These are phyloP conservation scores for Basileuterus tristriatus DNA, from an alignment of 2,797 vertebrate genomes.

Conservation along the genomic window DNA sequence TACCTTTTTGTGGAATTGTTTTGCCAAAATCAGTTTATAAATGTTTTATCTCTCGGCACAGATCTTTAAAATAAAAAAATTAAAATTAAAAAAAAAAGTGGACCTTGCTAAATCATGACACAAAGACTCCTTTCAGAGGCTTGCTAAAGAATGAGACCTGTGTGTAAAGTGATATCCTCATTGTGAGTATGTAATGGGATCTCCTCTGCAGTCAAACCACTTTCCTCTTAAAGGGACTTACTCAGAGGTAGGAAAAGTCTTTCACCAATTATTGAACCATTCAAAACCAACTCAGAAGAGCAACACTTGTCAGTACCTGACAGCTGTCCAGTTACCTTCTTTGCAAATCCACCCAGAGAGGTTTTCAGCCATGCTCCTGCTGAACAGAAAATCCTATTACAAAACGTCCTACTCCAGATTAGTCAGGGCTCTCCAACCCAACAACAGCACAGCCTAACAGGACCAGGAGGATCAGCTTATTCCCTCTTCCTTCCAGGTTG, in stretches of 20 bases:
- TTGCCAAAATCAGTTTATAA: neutral
- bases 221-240: conserved; percentile 32
- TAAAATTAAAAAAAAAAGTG: neutral
- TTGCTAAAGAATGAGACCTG: conserved; percentile 32
- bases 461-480: neutral
- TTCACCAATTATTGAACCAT: fast-evolving
- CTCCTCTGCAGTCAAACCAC: neutral
- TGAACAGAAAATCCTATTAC: conserved; percentile 5
- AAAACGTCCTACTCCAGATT: neutral
- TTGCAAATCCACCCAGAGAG: neutral
- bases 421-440: neutral
- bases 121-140: conserved; percentile 51
- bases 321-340: neutral
- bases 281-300: conserved; percentile 16
- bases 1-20: neutral
- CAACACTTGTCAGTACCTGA: neutral
- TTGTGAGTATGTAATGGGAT: conserved; percentile 48
- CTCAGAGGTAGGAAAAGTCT: neutral
- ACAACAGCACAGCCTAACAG: neutral
- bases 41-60: neutral
- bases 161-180: conserved; percentile 47
- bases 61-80: neutral
- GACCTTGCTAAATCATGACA: conserved; percentile 5
- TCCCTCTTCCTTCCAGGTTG: neutral
- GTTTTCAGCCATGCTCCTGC: neutral